Evolutionary conservation across 1,140 invertebrate species (phyloP), one percentile per base, ranked within the genome.

Genomic region (Euglossa dilemma): DNA sequence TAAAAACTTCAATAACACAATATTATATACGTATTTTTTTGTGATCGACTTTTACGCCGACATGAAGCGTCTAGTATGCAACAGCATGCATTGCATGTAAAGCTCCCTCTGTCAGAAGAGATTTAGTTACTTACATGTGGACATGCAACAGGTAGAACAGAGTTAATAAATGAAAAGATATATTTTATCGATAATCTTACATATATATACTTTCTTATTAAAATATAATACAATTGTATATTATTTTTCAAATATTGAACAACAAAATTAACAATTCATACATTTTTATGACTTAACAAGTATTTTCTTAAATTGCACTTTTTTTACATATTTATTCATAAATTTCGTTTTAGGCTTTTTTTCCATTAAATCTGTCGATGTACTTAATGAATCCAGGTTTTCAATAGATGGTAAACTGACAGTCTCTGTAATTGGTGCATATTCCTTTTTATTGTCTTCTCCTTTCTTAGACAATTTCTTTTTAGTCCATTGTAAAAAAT

Each of bases 391-490:
- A n/a, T 80, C 52, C 12, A 88, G 54, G 9, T 67, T 36, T 54
- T 77, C 11, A 0, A 88, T 36, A 11, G 81, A 88, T 28, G 86
- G 85, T 20, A 88, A 80, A 61, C 67, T 87, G n/a, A 73, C 14
- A 64, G 72, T 50, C 9, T 71, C 71, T 36, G 56, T 78, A 6
- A 67, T 74, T 43, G 69, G 50, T 6, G 25, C 18, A 64, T 67
- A 43, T 20, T 28, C 71, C 61, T 70, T 66, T 14, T 82, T 87
- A 50, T 52, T 47, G 64, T 73, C 43, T 45, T 85, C 71, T 9
- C 28, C 50, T 54, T 73, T 87, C 16, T 50, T 54, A 25, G 57
- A 80, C 72, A 64, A 69, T 28, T 84, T 78, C 47, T 77, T 54
- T 61, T 73, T 87, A 1, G 70, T 52, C 56, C 71, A 69, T 52